These are phyloP conservation scores for Periparus ater DNA, from an alignment of 2,797 vertebrate species.

Conservation along the genomic window DNA sequence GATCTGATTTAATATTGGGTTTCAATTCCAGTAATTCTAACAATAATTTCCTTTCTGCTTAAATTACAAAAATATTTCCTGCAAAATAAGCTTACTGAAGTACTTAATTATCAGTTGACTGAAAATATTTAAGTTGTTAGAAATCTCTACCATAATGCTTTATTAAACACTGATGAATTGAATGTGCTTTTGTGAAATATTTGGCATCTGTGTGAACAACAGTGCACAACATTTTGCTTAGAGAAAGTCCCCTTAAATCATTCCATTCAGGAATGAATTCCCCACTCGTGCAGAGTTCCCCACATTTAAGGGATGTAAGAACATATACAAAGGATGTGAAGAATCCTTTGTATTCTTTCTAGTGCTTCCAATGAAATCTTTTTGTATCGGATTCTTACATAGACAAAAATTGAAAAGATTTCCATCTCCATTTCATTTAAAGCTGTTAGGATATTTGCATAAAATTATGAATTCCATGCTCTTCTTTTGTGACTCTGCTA, in stretches of 20 bases:
- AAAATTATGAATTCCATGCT: conserved; percentile 2
- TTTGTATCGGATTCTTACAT: background rate
- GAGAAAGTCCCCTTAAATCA: background rate
- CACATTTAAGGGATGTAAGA: background rate
- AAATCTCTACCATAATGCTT: background rate
- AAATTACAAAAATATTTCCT: background rate
- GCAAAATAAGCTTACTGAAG: background rate
- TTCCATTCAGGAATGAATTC: background rate
- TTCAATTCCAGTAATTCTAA: background rate
- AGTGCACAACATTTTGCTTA: background rate
- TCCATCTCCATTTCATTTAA: background rate
- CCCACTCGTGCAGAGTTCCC: background rate
- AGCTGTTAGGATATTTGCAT: conserved; percentile 36
- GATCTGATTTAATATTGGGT: background rate
- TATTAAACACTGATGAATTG: background rate
- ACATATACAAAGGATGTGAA: background rate
- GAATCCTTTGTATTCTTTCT: background rate
- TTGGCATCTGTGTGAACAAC: background rate
- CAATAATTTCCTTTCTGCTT: background rate
- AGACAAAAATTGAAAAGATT: background rate
- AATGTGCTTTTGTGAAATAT: background rate
- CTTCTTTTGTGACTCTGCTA: background rate
- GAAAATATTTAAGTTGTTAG: background rate
- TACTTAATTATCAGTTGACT: background rate
- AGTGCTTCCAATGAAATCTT: background rate